Conservation (phyloP, 2,797 vertebrate species). For the Brachymystax lenok region DNA sequence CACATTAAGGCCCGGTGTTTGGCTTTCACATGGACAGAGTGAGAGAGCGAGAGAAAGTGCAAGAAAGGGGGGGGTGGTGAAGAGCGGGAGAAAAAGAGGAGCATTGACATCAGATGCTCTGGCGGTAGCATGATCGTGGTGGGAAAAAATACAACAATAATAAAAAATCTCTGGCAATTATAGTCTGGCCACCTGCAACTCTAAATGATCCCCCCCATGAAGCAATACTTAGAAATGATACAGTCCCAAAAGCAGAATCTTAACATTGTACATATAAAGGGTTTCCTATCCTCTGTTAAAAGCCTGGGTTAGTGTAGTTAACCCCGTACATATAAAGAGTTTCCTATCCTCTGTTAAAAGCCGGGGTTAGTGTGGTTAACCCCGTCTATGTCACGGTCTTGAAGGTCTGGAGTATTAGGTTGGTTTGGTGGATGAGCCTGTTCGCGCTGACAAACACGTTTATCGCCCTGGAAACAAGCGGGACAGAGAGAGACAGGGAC, state of each 20-base stretch:
- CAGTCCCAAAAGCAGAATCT: conserved; percentile 78
- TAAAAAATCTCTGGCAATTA: conserved; percentile 81
- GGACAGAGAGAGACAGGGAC: conserved; percentile 45
- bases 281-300: conserved; percentile 77
- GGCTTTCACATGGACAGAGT: conserved; percentile 89
- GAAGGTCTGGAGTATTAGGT: conserved; percentile 97
- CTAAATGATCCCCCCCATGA: conserved; percentile 54
- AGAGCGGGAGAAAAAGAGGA: conserved; percentile 36
- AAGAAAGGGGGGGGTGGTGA: too few relatives aligned
- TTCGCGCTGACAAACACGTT: conserved; percentile 96
- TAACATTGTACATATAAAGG: conserved; percentile 80
- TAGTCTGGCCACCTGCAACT: conserved; percentile 56
- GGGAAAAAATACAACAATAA: conserved; percentile 68
- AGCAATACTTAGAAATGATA: conserved; percentile 88
- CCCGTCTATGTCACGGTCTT: conserved; percentile 85
- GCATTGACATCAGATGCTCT: conserved; percentile 51
- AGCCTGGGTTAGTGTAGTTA: conserved; percentile 35
- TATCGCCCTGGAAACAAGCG: conserved; percentile 83
- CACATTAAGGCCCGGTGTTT: conserved; percentile 81
- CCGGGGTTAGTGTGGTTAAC: conserved; percentile 47
- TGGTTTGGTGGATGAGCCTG: conserved; percentile 96
- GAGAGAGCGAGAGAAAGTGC: conserved; percentile 60
- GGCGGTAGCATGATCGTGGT: conserved; percentile 85
- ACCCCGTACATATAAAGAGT: too few relatives aligned
- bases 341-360: conserved; percentile 72